Percentiles rank a stretch among this genome's conserved stretches.
phyloP scores from a whole-genome alignment of 2,113 vertebrate species.

The Sitta europaea region DNA sequence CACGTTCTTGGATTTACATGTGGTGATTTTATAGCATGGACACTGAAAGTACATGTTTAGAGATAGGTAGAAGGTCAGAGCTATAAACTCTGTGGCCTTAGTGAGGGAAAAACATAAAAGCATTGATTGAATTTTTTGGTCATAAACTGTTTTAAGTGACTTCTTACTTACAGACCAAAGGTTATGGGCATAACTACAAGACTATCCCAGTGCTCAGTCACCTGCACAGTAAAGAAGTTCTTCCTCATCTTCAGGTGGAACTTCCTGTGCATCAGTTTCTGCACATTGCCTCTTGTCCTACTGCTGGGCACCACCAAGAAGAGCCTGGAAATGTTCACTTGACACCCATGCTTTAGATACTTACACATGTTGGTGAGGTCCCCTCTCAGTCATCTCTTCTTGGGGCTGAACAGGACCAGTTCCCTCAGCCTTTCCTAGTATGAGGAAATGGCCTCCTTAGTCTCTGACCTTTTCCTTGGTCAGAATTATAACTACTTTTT shows the following conservation, averaged over 20 bases:
- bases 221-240: background rate
- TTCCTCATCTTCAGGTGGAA: background rate
- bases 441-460: background rate
- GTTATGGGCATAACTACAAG: background rate
- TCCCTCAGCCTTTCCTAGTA: background rate
- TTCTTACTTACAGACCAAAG: background rate
- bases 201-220: no score
- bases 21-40: background rate
- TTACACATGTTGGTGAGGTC: background rate
- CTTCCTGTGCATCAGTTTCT: background rate
- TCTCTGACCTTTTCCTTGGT: background rate
- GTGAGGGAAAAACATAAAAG: background rate
- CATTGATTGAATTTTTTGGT: background rate
- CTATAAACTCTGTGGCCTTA: background rate
- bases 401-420: background rate
- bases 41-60: background rate
- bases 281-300: background rate
- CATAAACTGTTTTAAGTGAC: background rate
- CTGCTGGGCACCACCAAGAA: background rate
- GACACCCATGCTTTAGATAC: background rate
- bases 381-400: background rate
- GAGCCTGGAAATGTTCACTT: background rate
- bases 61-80: background rate
- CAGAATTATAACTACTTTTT: background rate
- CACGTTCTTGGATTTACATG: background rate